Evolutionary conservation across 2,797 vertebrate species (phyloP).

Genomic region (Lepidocolaptes lacrymiger): DNA sequence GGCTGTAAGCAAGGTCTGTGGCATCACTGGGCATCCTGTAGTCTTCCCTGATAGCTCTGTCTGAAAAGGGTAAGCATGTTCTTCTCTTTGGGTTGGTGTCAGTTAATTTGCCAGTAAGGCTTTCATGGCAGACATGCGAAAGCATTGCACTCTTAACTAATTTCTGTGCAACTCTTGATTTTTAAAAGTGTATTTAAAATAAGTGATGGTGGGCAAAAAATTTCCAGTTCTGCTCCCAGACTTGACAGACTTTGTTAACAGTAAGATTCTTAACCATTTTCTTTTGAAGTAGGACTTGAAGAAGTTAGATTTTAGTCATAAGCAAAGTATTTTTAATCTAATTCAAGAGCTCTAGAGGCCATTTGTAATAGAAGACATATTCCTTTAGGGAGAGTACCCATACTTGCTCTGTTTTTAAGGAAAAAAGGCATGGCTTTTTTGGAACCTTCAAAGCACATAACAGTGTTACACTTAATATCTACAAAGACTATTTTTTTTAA

Average conservation of each 20-base stretch:
- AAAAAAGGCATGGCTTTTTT: neutral
- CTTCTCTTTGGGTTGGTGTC: neutral
- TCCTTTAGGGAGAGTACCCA: neutral
- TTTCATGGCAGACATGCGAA: neutral
- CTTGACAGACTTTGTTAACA: neutral
- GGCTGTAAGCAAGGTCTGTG: neutral
- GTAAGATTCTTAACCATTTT: neutral
- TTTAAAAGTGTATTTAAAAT: neutral
- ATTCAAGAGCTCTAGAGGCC: neutral
- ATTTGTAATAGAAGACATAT: neutral
- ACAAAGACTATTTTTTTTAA: neutral
- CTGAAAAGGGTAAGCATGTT: neutral
- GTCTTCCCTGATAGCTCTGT: neutral
- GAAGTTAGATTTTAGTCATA: neutral
- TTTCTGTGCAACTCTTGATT: neutral
- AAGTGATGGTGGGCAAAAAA: neutral
- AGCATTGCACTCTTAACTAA: neutral
- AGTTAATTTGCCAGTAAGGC: neutral
- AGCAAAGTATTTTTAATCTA: neutral
- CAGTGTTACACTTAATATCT: neutral
- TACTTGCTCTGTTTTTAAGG: neutral
- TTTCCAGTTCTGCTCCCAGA: neutral
- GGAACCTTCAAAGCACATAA: neutral
- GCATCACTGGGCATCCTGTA: neutral
- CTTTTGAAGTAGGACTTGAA: neutral